Base-by-base conservation (phyloP, 2,797 vertebrate genomes). In the Pitangus sulphuratus region DNA sequence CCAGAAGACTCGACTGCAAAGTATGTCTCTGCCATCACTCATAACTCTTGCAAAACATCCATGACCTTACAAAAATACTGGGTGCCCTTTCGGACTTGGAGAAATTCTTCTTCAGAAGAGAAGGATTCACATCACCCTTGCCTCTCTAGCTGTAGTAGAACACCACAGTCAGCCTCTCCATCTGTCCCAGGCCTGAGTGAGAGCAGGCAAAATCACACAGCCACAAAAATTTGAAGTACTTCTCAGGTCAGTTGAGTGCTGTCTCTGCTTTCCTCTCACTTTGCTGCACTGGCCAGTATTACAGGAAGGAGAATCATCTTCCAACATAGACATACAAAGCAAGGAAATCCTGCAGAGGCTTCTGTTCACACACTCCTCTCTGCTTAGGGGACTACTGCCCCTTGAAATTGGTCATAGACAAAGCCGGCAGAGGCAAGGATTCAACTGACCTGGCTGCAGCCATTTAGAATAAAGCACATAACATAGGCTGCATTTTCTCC, bases 11-110 rank as follows among this genome's bases (percentile, higher is more conserved):
- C 16, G 13, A 78, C 58, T 83, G 79, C 82, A 54, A 81, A 94
- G 22, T 11, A 37, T 20, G n/a, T 75, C 76, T 78, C 82, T 91
- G 61, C 68, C 45, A 44, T 80, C 65, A 39, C 37, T 66, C 40
- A 15, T 31, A 90, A 53, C 25, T 84, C 87, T 91, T 93, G 82
- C 79, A 91, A 94, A 94, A 88, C 25, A 45, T 24, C 51, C 47
- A 21, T 26, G 47, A 92, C 69, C 80, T 86, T 81, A 81, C 39
- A 47, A 69, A 94, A 47, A 62, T 16, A 58, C 47, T 75, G 42
- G 2, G 19, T 78, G 42, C 61, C 50, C 84, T 94, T 93, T 50
- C n/a, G 47, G 69, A 58, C 58, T 80, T 54, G 71, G 57, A 93
- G 21, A 79, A 80, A 91, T 76, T 28, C 26, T 71, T 57, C 26